phyloP scores from a whole-genome alignment of 2,113 vertebrate species.

The Crotophaga sulcirostris region DNA sequence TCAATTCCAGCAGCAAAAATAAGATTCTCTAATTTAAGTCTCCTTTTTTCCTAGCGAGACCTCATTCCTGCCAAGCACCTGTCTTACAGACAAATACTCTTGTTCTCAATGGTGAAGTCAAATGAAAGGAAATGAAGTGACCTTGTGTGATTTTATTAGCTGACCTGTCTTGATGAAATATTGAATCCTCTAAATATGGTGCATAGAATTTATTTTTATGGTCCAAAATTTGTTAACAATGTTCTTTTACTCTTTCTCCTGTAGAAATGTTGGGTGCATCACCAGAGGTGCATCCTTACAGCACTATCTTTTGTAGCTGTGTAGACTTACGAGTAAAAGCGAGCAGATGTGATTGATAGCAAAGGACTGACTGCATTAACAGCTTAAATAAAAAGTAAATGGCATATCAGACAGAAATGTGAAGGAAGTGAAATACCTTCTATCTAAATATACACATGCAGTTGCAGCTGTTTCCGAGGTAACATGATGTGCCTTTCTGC shows the following conservation, averaged over 20 bases:
- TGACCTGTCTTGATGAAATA: constrained; percentile 34
- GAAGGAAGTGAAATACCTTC: constrained; percentile 38
- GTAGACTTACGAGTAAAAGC: neutral
- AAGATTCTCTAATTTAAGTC: neutral
- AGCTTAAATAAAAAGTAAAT: constrained; percentile 49
- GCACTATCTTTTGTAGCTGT: neutral
- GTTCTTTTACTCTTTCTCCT: neutral
- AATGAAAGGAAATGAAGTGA: constrained; percentile 42
- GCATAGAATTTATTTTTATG: neutral
- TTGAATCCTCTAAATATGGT: neutral
- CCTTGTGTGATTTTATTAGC: constrained; percentile 36
- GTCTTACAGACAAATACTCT: constrained; percentile 14
- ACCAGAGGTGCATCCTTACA: neutral
- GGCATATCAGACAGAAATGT: constrained; percentile 19
- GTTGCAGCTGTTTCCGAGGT: constrained; percentile 45
- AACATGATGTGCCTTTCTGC: constrained; percentile 41
- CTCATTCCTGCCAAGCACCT: neutral
- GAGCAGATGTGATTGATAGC: neutral
- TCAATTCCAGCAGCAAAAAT: neutral
- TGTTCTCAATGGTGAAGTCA: neutral
- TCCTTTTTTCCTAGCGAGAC: neutral
- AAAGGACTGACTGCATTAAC: constrained; percentile 4
- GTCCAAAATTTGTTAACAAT: neutral
- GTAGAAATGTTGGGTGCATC: neutral
- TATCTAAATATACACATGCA: constrained; percentile 48